Conservation (phyloP, 2,113 vertebrate genomes). For the Gobius niger region DNA sequence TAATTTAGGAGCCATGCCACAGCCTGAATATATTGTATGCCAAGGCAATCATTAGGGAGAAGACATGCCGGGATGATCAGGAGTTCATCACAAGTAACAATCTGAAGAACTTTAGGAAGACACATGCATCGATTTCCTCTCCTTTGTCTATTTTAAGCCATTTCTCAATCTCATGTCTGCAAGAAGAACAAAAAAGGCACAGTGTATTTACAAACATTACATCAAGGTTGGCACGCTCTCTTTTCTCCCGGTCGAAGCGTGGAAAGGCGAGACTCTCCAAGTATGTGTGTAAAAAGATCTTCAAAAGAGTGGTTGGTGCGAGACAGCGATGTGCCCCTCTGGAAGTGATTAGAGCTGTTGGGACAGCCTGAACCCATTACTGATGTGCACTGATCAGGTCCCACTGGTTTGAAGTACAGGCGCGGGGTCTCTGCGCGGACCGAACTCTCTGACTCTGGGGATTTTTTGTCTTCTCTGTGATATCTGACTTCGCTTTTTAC, state of each 20-base stretch:
- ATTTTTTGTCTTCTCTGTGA: conserved; percentile 47
- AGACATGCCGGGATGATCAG: neutral
- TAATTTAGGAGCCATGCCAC: neutral
- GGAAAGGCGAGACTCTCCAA: neutral
- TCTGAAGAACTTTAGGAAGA: too few relatives aligned
- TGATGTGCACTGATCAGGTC: conserved; percentile 85
- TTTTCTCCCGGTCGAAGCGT: conserved; percentile 17
- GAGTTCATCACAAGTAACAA: too few relatives aligned
- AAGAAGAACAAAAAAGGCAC: neutral
- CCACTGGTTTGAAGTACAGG: conserved; percentile 81
- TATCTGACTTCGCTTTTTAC: conserved; percentile 43
- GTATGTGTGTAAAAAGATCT: conserved; percentile 9
- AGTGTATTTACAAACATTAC: conserved; percentile 10
- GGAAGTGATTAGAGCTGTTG: conserved; percentile 82
- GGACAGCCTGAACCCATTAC: conserved; percentile 84
- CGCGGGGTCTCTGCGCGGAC: conserved; percentile 61
- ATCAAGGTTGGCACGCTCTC: neutral
- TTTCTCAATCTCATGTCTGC: neutral
- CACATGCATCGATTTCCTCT: too few relatives aligned
- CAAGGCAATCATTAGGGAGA: neutral
- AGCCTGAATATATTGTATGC: neutral
- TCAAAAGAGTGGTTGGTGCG: conserved; percentile 11
- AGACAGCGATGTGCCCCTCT: conserved; percentile 67
- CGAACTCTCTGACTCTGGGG: conserved; percentile 19
- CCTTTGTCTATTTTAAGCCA: too few relatives aligned